phyloP scores from a whole-genome alignment of 92 coral and sea anemone species.

The Actinernus sp. region DNA sequence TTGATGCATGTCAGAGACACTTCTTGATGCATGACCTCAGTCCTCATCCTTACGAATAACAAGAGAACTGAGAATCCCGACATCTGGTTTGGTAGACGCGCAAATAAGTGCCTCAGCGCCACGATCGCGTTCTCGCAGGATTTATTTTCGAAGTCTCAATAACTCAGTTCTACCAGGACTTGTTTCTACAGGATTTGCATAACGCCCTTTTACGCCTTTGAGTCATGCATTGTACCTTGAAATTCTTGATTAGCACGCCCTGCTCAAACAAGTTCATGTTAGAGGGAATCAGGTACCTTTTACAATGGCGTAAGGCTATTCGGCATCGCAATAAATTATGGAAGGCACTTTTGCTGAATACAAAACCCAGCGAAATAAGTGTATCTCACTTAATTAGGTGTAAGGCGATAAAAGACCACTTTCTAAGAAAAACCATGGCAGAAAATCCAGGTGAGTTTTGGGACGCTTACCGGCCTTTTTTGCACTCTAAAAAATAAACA shows the following conservation, averaged over 20 bases:
- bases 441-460: constrained; percentile 56
- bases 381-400: constrained; percentile 20
- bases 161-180: too few species aligned
- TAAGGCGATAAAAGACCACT: constrained; percentile 41
- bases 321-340: too few species aligned
- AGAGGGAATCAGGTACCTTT: too few species aligned
- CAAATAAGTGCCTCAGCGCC: too few species aligned
- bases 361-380: neutral
- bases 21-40: constrained; percentile 18
- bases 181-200: too few species aligned
- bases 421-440: constrained; percentile 32
- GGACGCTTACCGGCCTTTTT: constrained; percentile 56
- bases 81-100: constrained; percentile 36
- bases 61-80: constrained; percentile 18
- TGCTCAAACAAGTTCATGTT: too few species aligned
- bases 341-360: neutral
- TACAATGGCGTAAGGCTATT: too few species aligned
- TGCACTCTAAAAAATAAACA: constrained; percentile 46
- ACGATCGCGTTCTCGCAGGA: too few species aligned
- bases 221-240: too few species aligned
- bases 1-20: constrained; percentile 22
- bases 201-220: too few species aligned
- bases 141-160: too few species aligned
- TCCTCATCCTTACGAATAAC: constrained; percentile 49
- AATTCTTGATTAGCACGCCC: too few species aligned